Conservation (phyloP, 2,888 invertebrate genomes). For the Melinaea marsaeus region DNA sequence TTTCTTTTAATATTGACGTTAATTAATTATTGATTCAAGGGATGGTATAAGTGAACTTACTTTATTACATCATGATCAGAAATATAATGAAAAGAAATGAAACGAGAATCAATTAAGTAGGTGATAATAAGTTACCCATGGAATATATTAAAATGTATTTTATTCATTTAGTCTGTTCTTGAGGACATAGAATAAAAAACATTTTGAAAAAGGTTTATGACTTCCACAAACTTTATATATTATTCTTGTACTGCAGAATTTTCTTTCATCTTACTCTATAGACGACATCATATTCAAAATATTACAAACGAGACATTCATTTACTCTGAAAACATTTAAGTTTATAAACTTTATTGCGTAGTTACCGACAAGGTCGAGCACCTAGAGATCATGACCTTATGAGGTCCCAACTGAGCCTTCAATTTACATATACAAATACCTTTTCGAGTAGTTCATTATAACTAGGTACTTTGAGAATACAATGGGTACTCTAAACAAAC, state of each 20-base stretch:
- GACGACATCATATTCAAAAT: neutral
- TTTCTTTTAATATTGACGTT: neutral
- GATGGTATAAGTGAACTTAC: no score
- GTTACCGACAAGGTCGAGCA: slow-evolving; percentile 38
- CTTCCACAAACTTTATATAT: no score
- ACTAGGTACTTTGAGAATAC: slow-evolving; percentile 22
- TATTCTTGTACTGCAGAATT: no score
- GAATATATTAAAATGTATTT: no score
- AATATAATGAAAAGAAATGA: no score
- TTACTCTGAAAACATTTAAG: neutral
- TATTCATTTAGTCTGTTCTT: no score
- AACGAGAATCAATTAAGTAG: no score
- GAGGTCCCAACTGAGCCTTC: slow-evolving; percentile 32
- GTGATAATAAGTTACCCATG: no score
- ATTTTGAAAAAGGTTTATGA: no score
- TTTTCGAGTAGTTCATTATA: slow-evolving; percentile 37
- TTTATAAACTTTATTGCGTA: slow-evolving; percentile 11
- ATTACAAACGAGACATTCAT: slow-evolving; percentile 5
- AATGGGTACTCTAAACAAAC: slow-evolving; percentile 23
- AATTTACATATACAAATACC: slow-evolving; percentile 58
- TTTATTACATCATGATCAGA: no score
- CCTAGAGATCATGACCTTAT: slow-evolving; percentile 39
- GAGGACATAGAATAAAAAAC: no score
- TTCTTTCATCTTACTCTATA: no score
- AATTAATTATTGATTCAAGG: neutral